These are phyloP conservation scores for Elysia crispata DNA, from an alignment of 2,888 invertebrate genomes.

Conservation along the genomic window DNA sequence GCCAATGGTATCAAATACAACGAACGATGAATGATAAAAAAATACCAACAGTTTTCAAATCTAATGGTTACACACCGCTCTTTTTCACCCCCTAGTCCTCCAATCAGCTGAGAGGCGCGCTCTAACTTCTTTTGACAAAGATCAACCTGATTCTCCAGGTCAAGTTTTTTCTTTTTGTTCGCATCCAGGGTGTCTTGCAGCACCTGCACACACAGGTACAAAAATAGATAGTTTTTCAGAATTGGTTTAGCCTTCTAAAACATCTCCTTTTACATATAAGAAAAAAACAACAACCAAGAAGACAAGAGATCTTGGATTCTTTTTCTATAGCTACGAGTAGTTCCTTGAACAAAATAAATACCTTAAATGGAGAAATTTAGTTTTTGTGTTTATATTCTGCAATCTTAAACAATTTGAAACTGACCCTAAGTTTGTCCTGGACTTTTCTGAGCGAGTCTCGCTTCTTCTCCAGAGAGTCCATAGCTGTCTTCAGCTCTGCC, in stretches of 20 bases:
- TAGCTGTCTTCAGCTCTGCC: constrained; percentile 74
- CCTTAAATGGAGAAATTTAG: no score
- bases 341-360: no score
- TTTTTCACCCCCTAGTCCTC: constrained; percentile 78
- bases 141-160: constrained; percentile 77
- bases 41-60: not conserved
- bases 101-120: constrained; percentile 78
- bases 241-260: no score
- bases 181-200: constrained; percentile 76
- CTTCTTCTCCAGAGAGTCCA: constrained; percentile 77
- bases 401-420: no score
- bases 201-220: constrained; percentile 74
- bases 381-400: no score
- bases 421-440: constrained; percentile 54
- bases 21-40: no score
- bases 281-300: no score
- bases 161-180: constrained; percentile 77
- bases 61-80: constrained; percentile 63
- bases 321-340: no score
- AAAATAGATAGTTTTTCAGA: no score
- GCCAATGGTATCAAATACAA: no score
- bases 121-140: constrained; percentile 77
- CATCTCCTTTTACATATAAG: no score
- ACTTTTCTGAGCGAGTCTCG: constrained; percentile 76
- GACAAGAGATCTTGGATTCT: no score